These are phyloP conservation scores for Mellilla xanthometata DNA, from an alignment of 2,888 invertebrate species.

Conservation along the genomic window DNA sequence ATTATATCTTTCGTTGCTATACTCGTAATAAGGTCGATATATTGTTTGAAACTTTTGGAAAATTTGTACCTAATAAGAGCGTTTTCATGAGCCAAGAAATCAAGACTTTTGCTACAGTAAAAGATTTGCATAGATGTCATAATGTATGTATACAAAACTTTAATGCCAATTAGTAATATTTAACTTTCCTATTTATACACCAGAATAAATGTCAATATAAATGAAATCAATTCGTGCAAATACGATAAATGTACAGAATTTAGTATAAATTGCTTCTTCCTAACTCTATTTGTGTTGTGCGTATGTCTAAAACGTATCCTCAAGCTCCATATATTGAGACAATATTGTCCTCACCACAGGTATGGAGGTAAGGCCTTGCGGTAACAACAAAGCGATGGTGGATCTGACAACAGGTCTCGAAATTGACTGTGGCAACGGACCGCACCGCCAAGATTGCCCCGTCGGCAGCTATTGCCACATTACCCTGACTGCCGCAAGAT, in stretches of 20 bases:
- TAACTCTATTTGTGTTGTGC: too few relatives aligned
- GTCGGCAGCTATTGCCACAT: constrained; percentile 94
- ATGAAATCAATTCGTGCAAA: too few relatives aligned
- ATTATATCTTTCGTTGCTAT: constrained; percentile 4
- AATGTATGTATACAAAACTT: too few relatives aligned
- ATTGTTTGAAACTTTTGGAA: constrained; percentile 2
- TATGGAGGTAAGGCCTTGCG: constrained; percentile 94
- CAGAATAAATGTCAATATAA: too few relatives aligned
- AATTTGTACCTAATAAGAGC: background rate
- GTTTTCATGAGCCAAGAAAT: too few relatives aligned
- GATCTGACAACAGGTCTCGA: constrained; percentile 88
- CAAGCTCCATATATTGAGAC: constrained; percentile 16
- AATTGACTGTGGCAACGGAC: constrained; percentile 92
- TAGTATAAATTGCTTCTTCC: too few relatives aligned
- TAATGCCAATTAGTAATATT: too few relatives aligned
- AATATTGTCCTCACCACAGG: constrained; percentile 62
- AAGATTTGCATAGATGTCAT: too few relatives aligned
- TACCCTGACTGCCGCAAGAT: constrained; percentile 90
- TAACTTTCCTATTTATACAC: too few relatives aligned
- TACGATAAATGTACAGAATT: too few relatives aligned
- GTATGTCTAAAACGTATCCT: too few relatives aligned
- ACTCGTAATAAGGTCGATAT: background rate
- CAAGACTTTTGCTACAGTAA: too few relatives aligned
- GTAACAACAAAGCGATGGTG: constrained; percentile 88
- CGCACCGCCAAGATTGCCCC: constrained; percentile 91